Evolutionary conservation across 1,140 invertebrate species (phyloP), one percentile per base, ranked within the genome.

Genomic region (Cyphomyrmex costatus): DNA sequence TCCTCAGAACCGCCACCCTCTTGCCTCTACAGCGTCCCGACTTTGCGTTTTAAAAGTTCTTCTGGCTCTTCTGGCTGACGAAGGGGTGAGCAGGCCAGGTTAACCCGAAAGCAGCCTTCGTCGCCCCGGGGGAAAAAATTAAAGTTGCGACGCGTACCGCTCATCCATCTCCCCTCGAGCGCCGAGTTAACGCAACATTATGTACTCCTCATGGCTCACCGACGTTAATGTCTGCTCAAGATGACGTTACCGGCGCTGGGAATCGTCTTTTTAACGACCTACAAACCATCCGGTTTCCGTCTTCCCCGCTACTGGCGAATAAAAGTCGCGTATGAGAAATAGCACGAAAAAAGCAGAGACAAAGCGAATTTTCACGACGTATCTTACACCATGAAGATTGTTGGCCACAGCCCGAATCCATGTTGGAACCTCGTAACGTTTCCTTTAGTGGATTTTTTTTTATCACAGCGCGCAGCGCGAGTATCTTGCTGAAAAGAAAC

Each of bases 71-170:
- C 80, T 60, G 63, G 10, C 78, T 46, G 53, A 21, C 53, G 53
- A 61, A 61, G 63, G 78, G 70, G n/a, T 46, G 58, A 61, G 51
- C 36, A 70, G 63, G 30, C 30, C 42, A 58, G 51, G 71, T 33
- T 33, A 60, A 76, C 36, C 24, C 74, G 36, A 51, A 77, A 89
- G 60, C 78, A 63, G 63, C 30, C 24, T 6, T 56, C 12, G 49
- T 12, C 53, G 51, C 10, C n/a, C 65, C 42, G 56, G 42, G 60
- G 70, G 61, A 88, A 90, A 90, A 89, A 91, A 91, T 92, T 91
- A 87, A 91, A 92, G 83, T 92, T 91, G 85, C 86, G 51, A 77
- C 91, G 88, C 92, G 92, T 92, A 92, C 89, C 73, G 49, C 73
- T 89, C 88, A 92, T 92, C 90, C 90, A 91, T 92, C 91, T 92